Evolutionary conservation across 2,797 vertebrate genomes (phyloP).

Genomic region (Serranus cabrilla): DNA sequence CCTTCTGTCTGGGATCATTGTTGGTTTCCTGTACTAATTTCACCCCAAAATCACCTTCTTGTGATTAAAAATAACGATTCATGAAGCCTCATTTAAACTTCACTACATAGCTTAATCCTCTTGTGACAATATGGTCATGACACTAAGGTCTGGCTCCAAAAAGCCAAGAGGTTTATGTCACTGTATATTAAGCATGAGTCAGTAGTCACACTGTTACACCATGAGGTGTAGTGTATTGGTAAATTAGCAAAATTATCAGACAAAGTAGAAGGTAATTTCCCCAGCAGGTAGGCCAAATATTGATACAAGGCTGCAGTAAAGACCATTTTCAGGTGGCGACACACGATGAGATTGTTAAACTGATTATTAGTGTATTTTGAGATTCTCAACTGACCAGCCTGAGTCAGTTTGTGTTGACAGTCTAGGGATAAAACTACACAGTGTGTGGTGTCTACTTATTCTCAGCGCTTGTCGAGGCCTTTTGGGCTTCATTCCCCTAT

Average conservation of each 20-base stretch:
- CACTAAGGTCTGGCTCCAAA: too few relatives aligned
- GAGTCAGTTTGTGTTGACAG: not conserved
- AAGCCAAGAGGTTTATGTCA: not conserved
- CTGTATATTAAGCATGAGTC: constrained; percentile 3
- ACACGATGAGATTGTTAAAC: not conserved
- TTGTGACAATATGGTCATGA: too few relatives aligned
- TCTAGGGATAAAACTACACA: not conserved
- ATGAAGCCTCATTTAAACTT: too few relatives aligned
- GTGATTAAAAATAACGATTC: too few relatives aligned
- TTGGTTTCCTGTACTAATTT: constrained; percentile 28
- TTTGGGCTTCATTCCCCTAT: too few relatives aligned
- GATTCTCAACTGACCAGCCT: not conserved
- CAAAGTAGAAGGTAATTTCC: constrained; percentile 22
- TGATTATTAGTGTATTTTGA: constrained; percentile 15
- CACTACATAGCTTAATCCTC: too few relatives aligned
- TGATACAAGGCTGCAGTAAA: not conserved
- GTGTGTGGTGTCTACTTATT: not conserved
- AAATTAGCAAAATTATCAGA: constrained; percentile 13
- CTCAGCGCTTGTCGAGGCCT: not conserved
- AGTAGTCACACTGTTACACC: not conserved
- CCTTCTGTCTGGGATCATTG: not conserved
- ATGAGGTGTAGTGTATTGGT: constrained; percentile 8
- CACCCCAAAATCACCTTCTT: too few relatives aligned
- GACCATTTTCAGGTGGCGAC: not conserved
- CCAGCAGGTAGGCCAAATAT: constrained; percentile 12